Conservation (phyloP, 2,113 vertebrate species). For the Corythaeola cristata region DNA sequence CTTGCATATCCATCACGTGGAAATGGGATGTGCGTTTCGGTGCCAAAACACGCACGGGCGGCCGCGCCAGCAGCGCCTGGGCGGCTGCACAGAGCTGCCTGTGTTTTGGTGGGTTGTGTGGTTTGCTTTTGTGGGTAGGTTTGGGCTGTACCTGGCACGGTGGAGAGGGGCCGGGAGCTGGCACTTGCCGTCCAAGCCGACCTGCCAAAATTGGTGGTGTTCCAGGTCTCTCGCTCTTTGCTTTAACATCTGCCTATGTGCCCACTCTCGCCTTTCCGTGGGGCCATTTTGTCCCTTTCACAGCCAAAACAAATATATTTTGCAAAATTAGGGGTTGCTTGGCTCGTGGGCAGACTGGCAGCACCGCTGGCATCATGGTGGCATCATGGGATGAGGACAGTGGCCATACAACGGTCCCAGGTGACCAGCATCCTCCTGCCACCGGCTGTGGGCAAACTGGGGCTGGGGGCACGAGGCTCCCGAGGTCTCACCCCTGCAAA, state of each 20-base stretch:
- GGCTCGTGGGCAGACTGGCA: background rate
- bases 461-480: background rate
- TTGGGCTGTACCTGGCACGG: background rate
- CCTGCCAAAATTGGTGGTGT: background rate
- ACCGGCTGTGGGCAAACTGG: background rate
- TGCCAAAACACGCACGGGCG: constrained; percentile 8
- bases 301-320: background rate
- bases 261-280: accelerated
- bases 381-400: background rate
- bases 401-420: accelerated
- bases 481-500: accelerated
- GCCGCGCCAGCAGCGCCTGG: background rate
- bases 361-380: accelerated
- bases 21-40: background rate
- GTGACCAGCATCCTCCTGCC: background rate
- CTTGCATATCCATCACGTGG: constrained; percentile 13
- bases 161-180: background rate
- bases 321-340: background rate
- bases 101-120: background rate
- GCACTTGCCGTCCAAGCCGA: background rate
- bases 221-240: background rate
- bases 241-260: background rate
- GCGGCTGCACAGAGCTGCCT: constrained; percentile 4
- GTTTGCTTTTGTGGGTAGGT: background rate
- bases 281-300: background rate